Evolutionary conservation across 1,140 invertebrate genomes (phyloP).

Genomic region (Zaprionus taronus): DNA sequence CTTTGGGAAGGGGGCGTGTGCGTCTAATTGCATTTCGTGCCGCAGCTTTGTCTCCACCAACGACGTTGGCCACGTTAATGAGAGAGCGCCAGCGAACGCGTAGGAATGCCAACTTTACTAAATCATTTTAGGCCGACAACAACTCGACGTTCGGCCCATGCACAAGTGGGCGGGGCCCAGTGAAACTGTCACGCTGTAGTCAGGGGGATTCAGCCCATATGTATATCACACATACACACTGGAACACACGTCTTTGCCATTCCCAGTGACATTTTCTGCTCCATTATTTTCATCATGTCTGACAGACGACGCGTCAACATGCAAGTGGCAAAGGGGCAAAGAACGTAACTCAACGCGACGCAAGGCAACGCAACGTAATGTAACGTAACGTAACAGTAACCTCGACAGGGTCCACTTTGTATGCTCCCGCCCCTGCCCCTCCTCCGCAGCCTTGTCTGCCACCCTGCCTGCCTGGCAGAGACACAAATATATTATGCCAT

Average conservation of each 20-base stretch:
- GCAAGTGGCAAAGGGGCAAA: slow-evolving; percentile 63
- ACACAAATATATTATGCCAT: slow-evolving; percentile 74
- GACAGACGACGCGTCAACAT: slow-evolving; percentile 82
- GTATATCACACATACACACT: slow-evolving; percentile 30
- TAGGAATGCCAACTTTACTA: slow-evolving; percentile 72
- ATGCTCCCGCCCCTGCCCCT: not conserved
- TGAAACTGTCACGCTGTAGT: slow-evolving; percentile 9
- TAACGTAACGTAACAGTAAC: slow-evolving; percentile 34
- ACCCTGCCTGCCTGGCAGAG: slow-evolving; percentile 48
- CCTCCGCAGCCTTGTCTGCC: not conserved
- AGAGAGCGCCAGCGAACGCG: slow-evolving; percentile 57
- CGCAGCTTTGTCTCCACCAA: slow-evolving; percentile 21
- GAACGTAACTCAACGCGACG: slow-evolving; percentile 35
- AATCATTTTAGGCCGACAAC: slow-evolving; percentile 69
- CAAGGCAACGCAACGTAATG: slow-evolving; percentile 10
- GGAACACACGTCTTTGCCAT: slow-evolving; percentile 59
- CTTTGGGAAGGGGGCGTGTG: not conserved
- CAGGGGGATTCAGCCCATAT: slow-evolving; percentile 6
- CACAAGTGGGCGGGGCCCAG: slow-evolving; percentile 9
- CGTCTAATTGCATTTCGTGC: slow-evolving; percentile 47
- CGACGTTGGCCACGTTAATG: slow-evolving; percentile 57
- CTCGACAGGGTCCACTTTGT: slow-evolving; percentile 2
- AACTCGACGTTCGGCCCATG: slow-evolving; percentile 60
- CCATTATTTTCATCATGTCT: slow-evolving; percentile 83
- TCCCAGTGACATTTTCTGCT: slow-evolving; percentile 80